A percentile compares a stretch with the other conserved stretches of the same genome.
Conservation (phyloP, 2,888 invertebrate species). For the Plagiodera versicolora region DNA sequence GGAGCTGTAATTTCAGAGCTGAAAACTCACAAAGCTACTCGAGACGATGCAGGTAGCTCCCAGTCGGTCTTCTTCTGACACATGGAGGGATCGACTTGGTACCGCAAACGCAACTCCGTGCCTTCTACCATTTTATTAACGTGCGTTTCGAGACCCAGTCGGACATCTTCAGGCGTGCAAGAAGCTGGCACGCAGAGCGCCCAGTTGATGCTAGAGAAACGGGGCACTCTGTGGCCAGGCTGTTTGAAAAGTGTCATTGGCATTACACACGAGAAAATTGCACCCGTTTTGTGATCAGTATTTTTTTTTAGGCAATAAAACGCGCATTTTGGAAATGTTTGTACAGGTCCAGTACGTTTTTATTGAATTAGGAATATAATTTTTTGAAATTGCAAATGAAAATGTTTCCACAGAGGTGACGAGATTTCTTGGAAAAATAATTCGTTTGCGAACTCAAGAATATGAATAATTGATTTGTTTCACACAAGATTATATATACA, state of each 20-base stretch:
- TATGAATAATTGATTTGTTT: no score
- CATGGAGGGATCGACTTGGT: conserved; percentile 64
- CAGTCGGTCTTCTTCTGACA: conserved; percentile 55
- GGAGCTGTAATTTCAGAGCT: conserved; percentile 3
- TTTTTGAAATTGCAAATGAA: no score
- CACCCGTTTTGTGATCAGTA: no score
- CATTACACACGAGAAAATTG: no score
- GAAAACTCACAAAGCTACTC: conserved; percentile 45
- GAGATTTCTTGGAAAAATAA: no score
- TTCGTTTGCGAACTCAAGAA: no score
- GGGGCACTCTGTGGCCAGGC: conserved; percentile 72
- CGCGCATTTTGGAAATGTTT: no score
- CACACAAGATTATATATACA: no score
- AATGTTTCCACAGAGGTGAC: no score
- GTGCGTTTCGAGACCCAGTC: conserved; percentile 58
- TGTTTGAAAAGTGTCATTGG: conserved; percentile 47
- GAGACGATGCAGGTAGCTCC: conserved; percentile 39
- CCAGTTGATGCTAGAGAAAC: conserved; percentile 69
- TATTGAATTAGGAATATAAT: no score
- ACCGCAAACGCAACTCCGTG: conserved; percentile 61
- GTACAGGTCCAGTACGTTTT: no score
- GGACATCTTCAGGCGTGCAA: conserved; percentile 63
- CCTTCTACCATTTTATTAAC: conserved; percentile 56
- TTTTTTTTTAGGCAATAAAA: no score
- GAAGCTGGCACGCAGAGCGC: conserved; percentile 67